Base-by-base conservation (phyloP, 2,113 vertebrate genomes). In the Callipepla californica region DNA sequence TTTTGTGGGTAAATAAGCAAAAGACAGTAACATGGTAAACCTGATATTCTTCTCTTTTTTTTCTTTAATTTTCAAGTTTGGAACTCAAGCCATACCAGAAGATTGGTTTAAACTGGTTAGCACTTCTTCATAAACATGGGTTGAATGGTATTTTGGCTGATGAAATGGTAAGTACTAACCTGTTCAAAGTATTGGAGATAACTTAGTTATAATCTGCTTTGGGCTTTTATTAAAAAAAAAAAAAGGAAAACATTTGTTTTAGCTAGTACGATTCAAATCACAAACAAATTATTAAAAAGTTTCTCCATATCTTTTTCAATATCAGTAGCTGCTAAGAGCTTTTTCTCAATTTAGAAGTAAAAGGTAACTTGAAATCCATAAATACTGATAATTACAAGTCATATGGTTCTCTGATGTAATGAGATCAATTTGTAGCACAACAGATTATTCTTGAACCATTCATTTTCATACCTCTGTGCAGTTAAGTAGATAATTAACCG, bases 111-210 rank as follows among this genome's bases (percentile, higher is more conserved):
- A 99, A 99, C 90, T 99, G 99, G 99, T 97, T 99, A 96, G 97
- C 98, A 34, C 97, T 99, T 61, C 97, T 99, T 53, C 97, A 99
- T 95, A 98, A 99, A 65, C 99, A 99, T 34, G 97, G 98, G 25
- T 97, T 99, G 77, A 99, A 99, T 88, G 99, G 98, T 8, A 99
- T 99, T 96, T 97, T 99, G 45, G 99, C 99, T 86, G 99, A 99
- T 97, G 99, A 99, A 98, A 99, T 99, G 99, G 99, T 99, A 95
- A 98, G 98, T 89, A n/a, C 16, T 48, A 45, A 69, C 76, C 21
- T 16, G 0, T 53, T 58, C 15, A 6, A 70, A 42, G 34, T 48
- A 59, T 76, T 73, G 17, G 5, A 9, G 47, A 51, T 32, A 0
- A 21, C 17, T 63, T 55, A 7, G 14, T 65, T 68, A 36, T 48